These are phyloP conservation scores for Pseudochirops cupreus DNA, from an alignment of 2,797 vertebrate genomes.

Conservation along the genomic window DNA sequence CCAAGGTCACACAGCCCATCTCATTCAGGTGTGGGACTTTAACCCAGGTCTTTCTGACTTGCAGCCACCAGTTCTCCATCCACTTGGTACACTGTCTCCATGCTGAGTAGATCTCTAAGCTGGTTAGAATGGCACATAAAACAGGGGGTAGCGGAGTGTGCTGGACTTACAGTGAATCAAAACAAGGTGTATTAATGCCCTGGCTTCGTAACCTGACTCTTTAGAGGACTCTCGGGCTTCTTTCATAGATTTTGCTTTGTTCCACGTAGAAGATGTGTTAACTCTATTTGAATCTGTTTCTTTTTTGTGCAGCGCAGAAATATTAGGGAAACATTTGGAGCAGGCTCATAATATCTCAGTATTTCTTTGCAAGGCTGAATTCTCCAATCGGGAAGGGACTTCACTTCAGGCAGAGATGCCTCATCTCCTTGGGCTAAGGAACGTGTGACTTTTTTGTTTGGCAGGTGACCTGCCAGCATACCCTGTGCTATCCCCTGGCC, in stretches of 20 bases:
- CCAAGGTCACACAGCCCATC: no score
- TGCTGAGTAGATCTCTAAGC: background rate
- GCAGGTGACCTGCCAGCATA: conserved; percentile 91
- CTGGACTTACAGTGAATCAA: background rate
- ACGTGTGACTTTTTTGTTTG: conserved; percentile 56
- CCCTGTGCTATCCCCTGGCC: conserved; percentile 88
- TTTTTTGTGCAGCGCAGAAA: background rate
- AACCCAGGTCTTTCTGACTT: background rate
- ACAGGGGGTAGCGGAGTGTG: background rate
- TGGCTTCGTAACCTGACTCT: background rate
- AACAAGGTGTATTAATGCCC: background rate
- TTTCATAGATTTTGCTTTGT: background rate
- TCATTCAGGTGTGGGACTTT: background rate
- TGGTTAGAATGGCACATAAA: background rate
- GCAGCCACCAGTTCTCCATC: background rate
- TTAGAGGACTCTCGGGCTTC: background rate
- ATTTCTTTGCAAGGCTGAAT: background rate
- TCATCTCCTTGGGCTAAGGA: background rate
- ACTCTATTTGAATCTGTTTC: background rate
- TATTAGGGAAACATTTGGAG: background rate
- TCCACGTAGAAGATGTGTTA: background rate
- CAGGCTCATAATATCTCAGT: background rate
- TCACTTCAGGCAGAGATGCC: background rate
- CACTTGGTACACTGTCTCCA: background rate
- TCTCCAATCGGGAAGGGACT: background rate